A percentile compares a stretch with the other conserved stretches of the same genome.
These are phyloP conservation scores for Glyptemys insculpta DNA, from an alignment of 2,797 vertebrate genomes.

Conservation along the genomic window DNA sequence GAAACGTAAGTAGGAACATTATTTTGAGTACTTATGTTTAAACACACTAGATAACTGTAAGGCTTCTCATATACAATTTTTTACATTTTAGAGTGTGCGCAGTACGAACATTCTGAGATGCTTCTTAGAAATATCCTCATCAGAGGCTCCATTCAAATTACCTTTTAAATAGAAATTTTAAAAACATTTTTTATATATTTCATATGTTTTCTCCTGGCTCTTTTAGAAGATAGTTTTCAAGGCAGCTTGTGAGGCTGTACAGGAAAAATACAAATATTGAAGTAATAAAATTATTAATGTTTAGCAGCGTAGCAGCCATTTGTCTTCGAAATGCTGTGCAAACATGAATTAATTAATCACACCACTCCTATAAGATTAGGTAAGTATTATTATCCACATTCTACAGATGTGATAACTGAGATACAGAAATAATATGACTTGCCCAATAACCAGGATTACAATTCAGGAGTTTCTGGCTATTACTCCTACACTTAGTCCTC, in stretches of 20 bases:
- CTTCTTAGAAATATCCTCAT: constrained; percentile 27
- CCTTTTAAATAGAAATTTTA: neutral
- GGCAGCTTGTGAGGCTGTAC: neutral
- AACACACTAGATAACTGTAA: neutral
- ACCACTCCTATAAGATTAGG: neutral
- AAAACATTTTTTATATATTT: neutral
- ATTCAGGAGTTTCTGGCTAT: fast-evolving
- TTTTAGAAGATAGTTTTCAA: neutral
- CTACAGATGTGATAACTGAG: neutral
- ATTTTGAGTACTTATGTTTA: constrained; percentile 45
- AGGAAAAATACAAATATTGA: neutral
- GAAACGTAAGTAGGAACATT: constrained; percentile 93
- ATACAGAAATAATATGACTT: neutral
- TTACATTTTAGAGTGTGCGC: neutral
- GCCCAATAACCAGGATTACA: neutral
- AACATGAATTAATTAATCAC: neutral
- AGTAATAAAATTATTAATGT: neutral
- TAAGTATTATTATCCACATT: neutral
- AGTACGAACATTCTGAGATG: neutral
- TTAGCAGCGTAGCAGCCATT: fast-evolving
- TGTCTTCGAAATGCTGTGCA: neutral
- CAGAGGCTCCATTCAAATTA: neutral
- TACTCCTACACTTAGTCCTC: neutral
- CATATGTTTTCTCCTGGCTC: neutral
- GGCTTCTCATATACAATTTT: neutral